Percentiles rank a stretch among this genome's conserved stretches.
Conservation (phyloP, 2,113 vertebrate species). For the Dipodomys stephensi region DNA sequence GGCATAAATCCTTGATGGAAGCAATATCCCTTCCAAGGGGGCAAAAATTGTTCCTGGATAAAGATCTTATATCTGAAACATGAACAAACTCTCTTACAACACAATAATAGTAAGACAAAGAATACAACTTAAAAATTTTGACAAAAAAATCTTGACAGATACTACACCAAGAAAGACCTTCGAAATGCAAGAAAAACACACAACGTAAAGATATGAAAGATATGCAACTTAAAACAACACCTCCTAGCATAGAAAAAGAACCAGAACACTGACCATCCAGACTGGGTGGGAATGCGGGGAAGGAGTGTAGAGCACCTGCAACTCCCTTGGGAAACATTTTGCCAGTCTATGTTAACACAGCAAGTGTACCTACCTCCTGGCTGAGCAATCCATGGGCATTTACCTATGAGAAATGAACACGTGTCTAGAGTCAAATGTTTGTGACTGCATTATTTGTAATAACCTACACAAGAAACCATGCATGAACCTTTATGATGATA, state of each 20-base stretch:
- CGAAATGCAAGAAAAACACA: neutral
- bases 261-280: neutral
- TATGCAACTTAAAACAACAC: too few relatives aligned
- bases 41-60: too few relatives aligned
- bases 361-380: accelerated
- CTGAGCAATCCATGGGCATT: neutral
- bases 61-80: neutral
- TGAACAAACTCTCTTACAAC: neutral
- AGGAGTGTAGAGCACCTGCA: neutral
- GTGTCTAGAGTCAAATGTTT: neutral
- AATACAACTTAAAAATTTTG: neutral
- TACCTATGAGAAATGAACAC: neutral
- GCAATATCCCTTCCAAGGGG: too few relatives aligned
- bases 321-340: neutral
- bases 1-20: too few relatives aligned
- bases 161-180: neutral
- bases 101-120: neutral
- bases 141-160: neutral
- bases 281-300: neutral
- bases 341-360: too few relatives aligned
- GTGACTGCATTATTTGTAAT: accelerated
- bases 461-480: neutral
- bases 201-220: neutral
- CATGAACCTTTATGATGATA: neutral
- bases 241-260: neutral